Percentiles rank a stretch among this genome's conserved stretches.
These are phyloP conservation scores for Lasioglossum pauxillum DNA, from an alignment of 2,888 invertebrate genomes.

Conservation along the genomic window DNA sequence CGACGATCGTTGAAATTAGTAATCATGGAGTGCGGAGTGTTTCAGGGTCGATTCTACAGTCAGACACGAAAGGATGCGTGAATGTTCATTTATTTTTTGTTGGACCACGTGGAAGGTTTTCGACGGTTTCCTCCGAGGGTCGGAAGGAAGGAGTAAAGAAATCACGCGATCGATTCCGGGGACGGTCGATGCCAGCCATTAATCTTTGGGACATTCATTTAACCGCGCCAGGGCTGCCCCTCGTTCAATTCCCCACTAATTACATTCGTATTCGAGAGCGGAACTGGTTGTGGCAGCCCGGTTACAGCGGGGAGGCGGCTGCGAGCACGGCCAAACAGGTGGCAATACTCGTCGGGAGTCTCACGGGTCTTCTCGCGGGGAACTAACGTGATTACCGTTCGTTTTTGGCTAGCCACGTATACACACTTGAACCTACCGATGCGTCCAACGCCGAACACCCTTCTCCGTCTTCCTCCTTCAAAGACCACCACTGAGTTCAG, in stretches of 20 bases:
- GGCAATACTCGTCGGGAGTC: constrained; percentile 63
- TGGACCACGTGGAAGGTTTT: background rate
- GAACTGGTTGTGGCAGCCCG: constrained; percentile 57
- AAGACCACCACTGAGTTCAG: background rate
- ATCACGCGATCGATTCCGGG: constrained; percentile 39
- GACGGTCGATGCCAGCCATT: constrained; percentile 53
- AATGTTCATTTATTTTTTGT: background rate
- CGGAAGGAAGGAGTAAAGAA: constrained; percentile 32
- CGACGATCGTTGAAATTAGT: background rate
- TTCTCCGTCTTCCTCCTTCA: constrained; percentile 7
- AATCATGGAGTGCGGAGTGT: background rate
- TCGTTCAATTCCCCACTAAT: constrained; percentile 68
- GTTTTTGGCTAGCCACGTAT: constrained; percentile 62
- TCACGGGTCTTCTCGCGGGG: constrained; percentile 63
- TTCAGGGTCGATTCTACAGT: background rate
- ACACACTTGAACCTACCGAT: constrained; percentile 44
- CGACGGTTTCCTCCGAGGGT: background rate
- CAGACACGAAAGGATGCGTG: background rate
- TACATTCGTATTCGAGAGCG: constrained; percentile 65
- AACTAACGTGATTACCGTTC: constrained; percentile 66
- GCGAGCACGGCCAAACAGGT: constrained; percentile 65
- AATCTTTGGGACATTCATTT: constrained; percentile 65
- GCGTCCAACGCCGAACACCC: constrained; percentile 41
- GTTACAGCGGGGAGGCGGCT: constrained; percentile 49
- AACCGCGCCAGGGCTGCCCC: constrained; percentile 42